Evolutionary conservation across 92 coral and sea anemone genomes (phyloP), one percentile per base, ranked within the genome.

Genomic region (Heteractis magnifica): DNA sequence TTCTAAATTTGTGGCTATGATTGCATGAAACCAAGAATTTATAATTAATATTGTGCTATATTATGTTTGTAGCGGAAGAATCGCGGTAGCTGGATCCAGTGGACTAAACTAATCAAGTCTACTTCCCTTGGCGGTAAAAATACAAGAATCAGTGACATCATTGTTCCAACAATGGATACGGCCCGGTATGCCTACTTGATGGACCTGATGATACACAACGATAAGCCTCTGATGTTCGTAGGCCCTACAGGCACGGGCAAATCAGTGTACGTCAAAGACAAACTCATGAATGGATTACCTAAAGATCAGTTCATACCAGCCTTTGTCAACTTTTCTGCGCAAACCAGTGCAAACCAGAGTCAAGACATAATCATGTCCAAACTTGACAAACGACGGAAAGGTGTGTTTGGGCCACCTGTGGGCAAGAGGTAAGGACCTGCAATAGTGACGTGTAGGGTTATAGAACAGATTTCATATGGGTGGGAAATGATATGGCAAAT

Each of bases 211-310:
- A 89, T 97, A 51, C 91, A 85, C 48, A 95, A 94, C 80, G 88
- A 94, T 89, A 97, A 97, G 75, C 98, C 99, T 10, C 89, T 97
- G 23, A 84, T 97, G 90, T 83, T 97, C 21, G 99, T 97, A 20
- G 99, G 99, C n/a, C 98, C 99, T 7, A 97, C 99, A 4, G 99
- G 99, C 10, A 97, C 99, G 77, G 99, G 99, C 52, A 97, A 97
- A 88, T 94, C 98, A n/a, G 99, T 92, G 49, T 97, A 97, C 78
- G 91, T 97, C 81, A 97, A 97, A 84, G 99, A 97, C 81, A 97
- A 97, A 51, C 94, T 97, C 71, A 97, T 97, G 99, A 97, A 94
- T 89, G 99, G 98, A 7, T 77, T 97, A 71, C 84, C 91, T n/a
- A 97, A 83, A 77, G 96, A 94, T 34, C 74, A 34, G 79, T 97